Percentiles rank a stretch among this genome's conserved stretches.
These are phyloP conservation scores for Cairina moschata DNA, from an alignment of 2,113 vertebrate genomes.

Conservation along the genomic window DNA sequence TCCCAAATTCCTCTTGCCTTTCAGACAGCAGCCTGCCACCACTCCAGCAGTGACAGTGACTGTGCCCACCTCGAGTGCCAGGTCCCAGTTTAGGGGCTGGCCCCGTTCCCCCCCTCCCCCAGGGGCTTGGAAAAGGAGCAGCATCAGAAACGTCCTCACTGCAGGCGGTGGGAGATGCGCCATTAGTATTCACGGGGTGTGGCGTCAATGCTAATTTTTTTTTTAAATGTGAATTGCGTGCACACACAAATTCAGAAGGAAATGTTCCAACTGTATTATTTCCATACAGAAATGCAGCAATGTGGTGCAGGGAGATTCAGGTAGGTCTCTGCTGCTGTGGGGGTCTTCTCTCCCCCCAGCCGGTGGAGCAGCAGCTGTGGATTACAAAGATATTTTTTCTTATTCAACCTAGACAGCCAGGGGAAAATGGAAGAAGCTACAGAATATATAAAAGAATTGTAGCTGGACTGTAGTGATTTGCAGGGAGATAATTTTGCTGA, in stretches of 20 bases:
- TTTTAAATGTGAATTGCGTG: not conserved
- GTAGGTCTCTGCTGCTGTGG: not conserved
- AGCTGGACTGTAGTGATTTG: not conserved
- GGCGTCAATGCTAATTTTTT: not conserved
- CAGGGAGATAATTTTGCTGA: not conserved
- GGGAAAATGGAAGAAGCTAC: not conserved
- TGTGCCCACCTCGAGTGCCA: not conserved
- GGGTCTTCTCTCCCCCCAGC: not conserved
- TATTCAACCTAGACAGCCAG: not conserved
- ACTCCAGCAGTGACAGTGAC: not conserved
- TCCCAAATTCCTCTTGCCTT: not conserved
- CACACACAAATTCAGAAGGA: not conserved
- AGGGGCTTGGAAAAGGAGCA: not conserved
- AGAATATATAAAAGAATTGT: not conserved
- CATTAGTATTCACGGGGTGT: not conserved
- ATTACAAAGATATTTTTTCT: not conserved
- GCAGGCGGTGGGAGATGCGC: not conserved
- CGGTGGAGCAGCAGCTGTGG: fast-evolving
- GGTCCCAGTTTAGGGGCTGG: not conserved
- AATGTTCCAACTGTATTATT: not conserved
- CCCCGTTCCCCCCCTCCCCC: not conserved
- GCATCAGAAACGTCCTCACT: not conserved
- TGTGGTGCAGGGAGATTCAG: not conserved
- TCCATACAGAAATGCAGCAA: fast-evolving
- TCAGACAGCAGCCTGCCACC: not conserved